These are phyloP conservation scores for Ceyx melanurus DNA, from an alignment of 2,113 vertebrate species.

Conservation along the genomic window DNA sequence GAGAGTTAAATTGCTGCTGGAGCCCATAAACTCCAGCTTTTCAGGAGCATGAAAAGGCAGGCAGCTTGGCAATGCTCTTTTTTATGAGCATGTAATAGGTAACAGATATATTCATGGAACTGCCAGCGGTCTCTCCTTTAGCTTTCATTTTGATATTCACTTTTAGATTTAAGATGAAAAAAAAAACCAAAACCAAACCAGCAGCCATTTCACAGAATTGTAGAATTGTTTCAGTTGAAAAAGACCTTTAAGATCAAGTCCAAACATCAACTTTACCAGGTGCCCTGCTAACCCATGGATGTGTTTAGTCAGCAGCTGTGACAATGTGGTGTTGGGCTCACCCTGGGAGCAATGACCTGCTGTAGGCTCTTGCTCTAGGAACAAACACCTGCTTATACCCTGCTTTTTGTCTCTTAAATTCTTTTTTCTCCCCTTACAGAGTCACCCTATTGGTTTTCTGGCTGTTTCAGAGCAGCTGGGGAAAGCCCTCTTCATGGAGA, in stretches of 20 bases:
- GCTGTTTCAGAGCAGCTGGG: neutral
- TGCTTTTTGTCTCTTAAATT: neutral
- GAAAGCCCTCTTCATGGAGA: neutral
- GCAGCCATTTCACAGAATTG: neutral
- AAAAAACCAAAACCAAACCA: neutral
- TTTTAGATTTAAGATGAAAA: neutral
- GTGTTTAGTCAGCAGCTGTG: neutral
- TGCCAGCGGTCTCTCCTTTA: neutral
- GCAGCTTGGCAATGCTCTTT: neutral
- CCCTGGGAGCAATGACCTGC: neutral
- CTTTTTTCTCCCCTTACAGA: neutral
- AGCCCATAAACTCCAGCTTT: neutral
- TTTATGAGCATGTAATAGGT: neutral
- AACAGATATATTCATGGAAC: neutral
- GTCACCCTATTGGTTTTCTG: neutral
- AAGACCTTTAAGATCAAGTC: neutral
- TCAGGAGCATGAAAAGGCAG: neutral
- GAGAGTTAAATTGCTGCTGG: neutral
- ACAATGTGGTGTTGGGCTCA: neutral
- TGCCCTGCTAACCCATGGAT: neutral
- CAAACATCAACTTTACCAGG: too few species aligned
- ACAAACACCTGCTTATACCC: neutral
- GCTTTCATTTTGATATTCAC: neutral
- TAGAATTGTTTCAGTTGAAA: neutral
- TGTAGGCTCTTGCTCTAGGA: neutral